Conservation (phyloP, 2,888 invertebrate genomes). For the Graphium colonna region DNA sequence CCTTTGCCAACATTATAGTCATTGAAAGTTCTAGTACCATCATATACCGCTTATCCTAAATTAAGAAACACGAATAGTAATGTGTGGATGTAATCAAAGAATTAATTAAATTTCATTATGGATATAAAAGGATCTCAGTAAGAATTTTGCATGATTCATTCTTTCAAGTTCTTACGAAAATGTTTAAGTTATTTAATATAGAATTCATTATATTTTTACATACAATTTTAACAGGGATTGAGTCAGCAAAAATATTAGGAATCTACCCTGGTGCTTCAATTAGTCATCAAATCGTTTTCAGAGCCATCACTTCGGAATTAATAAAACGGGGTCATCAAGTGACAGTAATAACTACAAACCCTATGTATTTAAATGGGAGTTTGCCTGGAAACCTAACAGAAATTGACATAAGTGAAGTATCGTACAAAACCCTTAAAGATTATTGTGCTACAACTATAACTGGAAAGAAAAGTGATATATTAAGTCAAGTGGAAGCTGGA, state of each 20-base stretch:
- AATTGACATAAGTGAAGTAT: constrained; percentile 39
- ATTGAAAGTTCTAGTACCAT: no score
- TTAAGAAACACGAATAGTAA: no score
- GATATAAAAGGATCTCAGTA: no score
- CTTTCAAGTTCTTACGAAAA: no score
- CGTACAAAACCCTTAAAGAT: constrained; percentile 26
- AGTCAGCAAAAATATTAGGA: constrained; percentile 39
- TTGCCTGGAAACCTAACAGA: constrained; percentile 40
- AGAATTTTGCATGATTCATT: no score
- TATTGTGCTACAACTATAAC: constrained; percentile 2
- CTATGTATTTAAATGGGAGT: constrained; percentile 26
- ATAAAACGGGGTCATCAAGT: constrained; percentile 49
- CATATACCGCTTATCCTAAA: no score
- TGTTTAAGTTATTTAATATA: no score
- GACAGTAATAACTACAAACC: constrained; percentile 43
- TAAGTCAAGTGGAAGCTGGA: constrained; percentile 9
- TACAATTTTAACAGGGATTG: not conserved
- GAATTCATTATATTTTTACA: no score
- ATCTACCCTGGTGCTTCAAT: constrained; percentile 39
- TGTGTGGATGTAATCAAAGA: no score
- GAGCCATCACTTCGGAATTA: constrained; percentile 42
- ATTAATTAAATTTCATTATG: no score
- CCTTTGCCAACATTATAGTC: no score
- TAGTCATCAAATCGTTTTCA: constrained; percentile 43
- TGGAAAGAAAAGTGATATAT: constrained; percentile 21